Evolutionary conservation across 2,888 invertebrate genomes (phyloP).

Genomic region (Ormyrus rosae): DNA sequence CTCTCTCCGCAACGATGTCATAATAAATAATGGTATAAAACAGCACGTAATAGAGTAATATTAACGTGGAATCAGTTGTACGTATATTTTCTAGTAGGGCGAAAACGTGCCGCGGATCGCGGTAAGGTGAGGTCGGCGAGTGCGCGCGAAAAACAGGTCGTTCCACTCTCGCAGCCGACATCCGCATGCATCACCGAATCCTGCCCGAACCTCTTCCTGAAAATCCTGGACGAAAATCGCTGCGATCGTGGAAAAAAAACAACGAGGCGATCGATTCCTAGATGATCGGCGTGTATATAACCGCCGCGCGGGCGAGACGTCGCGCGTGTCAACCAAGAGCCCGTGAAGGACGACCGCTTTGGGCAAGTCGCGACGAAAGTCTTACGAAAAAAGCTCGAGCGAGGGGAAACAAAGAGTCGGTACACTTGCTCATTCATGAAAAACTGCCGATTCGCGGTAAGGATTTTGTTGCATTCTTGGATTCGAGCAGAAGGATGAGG

Average conservation of each 20-base stretch:
- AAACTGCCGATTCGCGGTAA: not conserved
- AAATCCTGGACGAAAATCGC: too few relatives aligned
- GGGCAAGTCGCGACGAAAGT: slow-evolving; percentile 5
- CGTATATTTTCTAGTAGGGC: too few relatives aligned
- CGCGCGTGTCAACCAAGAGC: slow-evolving; percentile 35
- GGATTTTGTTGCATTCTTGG: not conserved
- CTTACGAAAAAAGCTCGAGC: not conserved
- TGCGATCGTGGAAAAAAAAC: not conserved
- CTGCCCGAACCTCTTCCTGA: too few relatives aligned
- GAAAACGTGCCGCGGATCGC: too few relatives aligned
- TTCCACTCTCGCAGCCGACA: too few relatives aligned
- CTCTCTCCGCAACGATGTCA: too few relatives aligned
- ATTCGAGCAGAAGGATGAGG: slow-evolving; percentile 10
- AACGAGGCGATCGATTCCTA: not conserved
- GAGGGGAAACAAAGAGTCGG: slow-evolving; percentile 5
- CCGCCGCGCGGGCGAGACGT: not conserved
- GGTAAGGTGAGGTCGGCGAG: too few relatives aligned
- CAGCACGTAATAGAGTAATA: too few relatives aligned
- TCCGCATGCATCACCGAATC: too few relatives aligned
- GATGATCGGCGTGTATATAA: slow-evolving; percentile 4
- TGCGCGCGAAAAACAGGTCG: too few relatives aligned
- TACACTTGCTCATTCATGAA: slow-evolving; percentile 43
- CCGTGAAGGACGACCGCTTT: slow-evolving; percentile 56
- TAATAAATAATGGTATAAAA: too few relatives aligned
- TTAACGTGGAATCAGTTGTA: too few relatives aligned